phyloP scores from a whole-genome alignment of 2,113 vertebrate genomes.

The Chloroceryle aenea region DNA sequence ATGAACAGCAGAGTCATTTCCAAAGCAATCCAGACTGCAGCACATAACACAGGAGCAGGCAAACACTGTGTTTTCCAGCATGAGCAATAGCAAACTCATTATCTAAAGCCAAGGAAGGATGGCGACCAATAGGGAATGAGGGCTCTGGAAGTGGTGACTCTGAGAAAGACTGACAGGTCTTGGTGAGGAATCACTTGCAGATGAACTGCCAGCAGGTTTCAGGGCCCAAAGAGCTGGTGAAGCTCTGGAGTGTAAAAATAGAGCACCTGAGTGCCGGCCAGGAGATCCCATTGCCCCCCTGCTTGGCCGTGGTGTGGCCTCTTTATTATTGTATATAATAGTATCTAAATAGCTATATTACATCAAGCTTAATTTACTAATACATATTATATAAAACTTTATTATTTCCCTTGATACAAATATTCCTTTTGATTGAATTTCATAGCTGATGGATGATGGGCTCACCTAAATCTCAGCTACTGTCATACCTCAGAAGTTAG shows the following conservation, averaged over 20 bases:
- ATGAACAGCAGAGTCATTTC: constrained; percentile 5
- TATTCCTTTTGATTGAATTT: constrained; percentile 2
- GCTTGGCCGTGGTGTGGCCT: rapidly evolving
- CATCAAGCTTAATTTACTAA: neutral
- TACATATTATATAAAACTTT: neutral
- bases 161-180: neutral
- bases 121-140: neutral
- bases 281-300: neutral
- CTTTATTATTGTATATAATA: neutral
- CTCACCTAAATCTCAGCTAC: neutral
- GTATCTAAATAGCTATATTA: neutral
- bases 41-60: neutral
- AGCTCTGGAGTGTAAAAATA: neutral
- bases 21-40: neutral
- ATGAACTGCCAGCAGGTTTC: neutral
- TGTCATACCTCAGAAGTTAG: neutral
- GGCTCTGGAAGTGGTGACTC: neutral
- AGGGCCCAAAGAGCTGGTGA: neutral
- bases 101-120: neutral
- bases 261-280: neutral
- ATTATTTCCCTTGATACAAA: neutral
- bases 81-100: neutral
- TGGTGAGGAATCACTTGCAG: neutral
- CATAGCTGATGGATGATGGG: neutral
- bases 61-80: neutral